Evolutionary conservation across 2,888 invertebrate species (phyloP).

Genomic region (Laspeyria flexula): DNA sequence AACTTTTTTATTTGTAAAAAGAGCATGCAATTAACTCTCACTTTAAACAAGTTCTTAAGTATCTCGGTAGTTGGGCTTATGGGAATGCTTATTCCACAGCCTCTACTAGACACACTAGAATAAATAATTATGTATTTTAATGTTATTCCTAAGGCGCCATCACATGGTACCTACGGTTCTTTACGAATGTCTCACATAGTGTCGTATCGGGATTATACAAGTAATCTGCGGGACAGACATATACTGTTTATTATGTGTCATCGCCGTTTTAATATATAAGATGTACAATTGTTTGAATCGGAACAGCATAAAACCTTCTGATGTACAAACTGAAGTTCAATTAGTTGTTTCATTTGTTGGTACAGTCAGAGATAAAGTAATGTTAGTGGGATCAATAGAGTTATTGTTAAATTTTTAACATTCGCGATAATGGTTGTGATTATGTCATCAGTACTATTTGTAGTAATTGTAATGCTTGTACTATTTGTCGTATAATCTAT

Average conservation of each 20-base stretch:
- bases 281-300: conserved; percentile 20
- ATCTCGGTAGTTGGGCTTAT: too few species aligned
- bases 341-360: conserved; percentile 4
- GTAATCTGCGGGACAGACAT: conserved; percentile 22
- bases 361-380: conserved; percentile 9
- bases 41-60: too few species aligned
- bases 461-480: conserved; percentile 2
- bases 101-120: too few species aligned
- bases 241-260: conserved; percentile 6
- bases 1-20: too few species aligned
- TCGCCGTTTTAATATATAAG: conserved; percentile 16
- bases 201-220: conserved; percentile 27
- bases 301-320: conserved; percentile 17
- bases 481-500: conserved; percentile 15
- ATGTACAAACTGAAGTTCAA: conserved; percentile 9
- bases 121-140: too few species aligned
- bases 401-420: conserved; percentile 20
- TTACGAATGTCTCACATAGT: conserved; percentile 28
- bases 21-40: too few species aligned
- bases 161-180: too few species aligned
- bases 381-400: conserved; percentile 21
- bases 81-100: too few species aligned
- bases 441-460: conserved; percentile 17
- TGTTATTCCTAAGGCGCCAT: too few species aligned
- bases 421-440: conserved; percentile 10